Percentiles rank a stretch among this genome's conserved stretches.
phyloP scores from a whole-genome alignment of 2,888 invertebrate genomes.

The Creontiades dilutus region DNA sequence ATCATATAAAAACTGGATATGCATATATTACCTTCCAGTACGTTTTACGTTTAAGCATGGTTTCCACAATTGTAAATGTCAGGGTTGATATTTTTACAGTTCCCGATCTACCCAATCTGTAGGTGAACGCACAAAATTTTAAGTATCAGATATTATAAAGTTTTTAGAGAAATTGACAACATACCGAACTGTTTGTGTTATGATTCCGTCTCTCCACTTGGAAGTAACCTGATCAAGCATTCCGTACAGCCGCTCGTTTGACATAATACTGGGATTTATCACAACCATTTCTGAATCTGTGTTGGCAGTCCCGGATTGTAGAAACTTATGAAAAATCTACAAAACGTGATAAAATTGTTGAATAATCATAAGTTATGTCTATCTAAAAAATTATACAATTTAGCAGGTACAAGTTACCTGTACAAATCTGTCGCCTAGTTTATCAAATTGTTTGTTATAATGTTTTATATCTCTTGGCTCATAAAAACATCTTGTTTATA shows the following conservation, averaged over 20 bases:
- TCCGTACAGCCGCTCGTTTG: slow-evolving; percentile 87
- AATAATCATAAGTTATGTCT: neutral
- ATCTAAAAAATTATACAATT: neutral
- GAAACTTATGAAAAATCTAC: slow-evolving; percentile 8
- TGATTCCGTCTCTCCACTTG: slow-evolving; percentile 94
- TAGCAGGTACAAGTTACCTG: neutral
- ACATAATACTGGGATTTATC: slow-evolving; percentile 79
- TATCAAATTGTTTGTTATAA: neutral
- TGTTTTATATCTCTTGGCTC: too few species aligned
- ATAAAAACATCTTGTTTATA: too few species aligned
- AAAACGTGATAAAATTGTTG: neutral
- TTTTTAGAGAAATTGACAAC: neutral
- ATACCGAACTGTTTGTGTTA: slow-evolving; percentile 21
- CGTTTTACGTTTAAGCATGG: too few species aligned
- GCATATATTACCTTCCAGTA: too few species aligned
- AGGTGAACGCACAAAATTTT: too few species aligned
- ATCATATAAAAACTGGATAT: too few species aligned
- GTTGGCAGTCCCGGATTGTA: neutral
- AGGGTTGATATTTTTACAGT: too few species aligned
- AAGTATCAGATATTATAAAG: too few species aligned
- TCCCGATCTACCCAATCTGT: too few species aligned
- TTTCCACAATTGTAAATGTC: too few species aligned
- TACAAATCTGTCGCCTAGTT: neutral
- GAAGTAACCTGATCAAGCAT: slow-evolving; percentile 94
- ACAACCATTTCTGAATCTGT: slow-evolving; percentile 7